A percentile compares a stretch with the other conserved stretches of the same genome.
These are phyloP conservation scores for Pseudomugil gertrudae DNA, from an alignment of 2,797 vertebrate genomes.

Conservation along the genomic window DNA sequence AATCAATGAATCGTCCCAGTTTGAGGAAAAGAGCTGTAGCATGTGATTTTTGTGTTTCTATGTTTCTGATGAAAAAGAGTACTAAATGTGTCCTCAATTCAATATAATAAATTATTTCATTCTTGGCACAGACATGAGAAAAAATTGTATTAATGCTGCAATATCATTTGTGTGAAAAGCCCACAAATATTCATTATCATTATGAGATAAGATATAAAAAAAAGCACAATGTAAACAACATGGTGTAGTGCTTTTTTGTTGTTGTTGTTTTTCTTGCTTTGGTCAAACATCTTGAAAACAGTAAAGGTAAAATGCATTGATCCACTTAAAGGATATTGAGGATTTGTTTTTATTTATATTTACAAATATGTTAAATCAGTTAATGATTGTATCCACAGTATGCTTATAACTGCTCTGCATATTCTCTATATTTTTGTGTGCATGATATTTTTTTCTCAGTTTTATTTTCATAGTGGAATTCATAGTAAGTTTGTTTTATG, in stretches of 20 bases:
- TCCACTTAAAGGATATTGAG: neutral
- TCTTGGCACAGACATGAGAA: constrained; percentile 9
- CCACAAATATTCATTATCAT: constrained; percentile 11
- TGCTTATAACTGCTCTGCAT: neutral
- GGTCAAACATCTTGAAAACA: constrained; percentile 8
- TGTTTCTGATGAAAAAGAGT: neutral
- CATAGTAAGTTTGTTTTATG: neutral
- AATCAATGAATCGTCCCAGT: neutral
- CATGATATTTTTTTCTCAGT: neutral
- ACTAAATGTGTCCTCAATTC: constrained; percentile 10
- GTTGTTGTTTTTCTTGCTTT: too few relatives aligned
- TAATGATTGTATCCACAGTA: neutral
- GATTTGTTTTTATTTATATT: too few relatives aligned
- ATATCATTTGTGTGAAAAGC: constrained; percentile 9
- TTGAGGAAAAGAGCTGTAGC: constrained; percentile 3
- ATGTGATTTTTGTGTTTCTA: constrained; percentile 22
- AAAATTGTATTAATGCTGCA: neutral
- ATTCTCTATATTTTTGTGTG: neutral
- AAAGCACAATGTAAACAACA: constrained; percentile 3
- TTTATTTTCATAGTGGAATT: neutral
- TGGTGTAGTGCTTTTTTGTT: neutral
- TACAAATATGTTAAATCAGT: too few relatives aligned
- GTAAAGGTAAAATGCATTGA: neutral
- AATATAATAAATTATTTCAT: neutral
- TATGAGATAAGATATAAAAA: constrained; percentile 20